These are phyloP conservation scores for Tetragonisca angustula DNA, from an alignment of 2,888 invertebrate genomes.

Conservation along the genomic window DNA sequence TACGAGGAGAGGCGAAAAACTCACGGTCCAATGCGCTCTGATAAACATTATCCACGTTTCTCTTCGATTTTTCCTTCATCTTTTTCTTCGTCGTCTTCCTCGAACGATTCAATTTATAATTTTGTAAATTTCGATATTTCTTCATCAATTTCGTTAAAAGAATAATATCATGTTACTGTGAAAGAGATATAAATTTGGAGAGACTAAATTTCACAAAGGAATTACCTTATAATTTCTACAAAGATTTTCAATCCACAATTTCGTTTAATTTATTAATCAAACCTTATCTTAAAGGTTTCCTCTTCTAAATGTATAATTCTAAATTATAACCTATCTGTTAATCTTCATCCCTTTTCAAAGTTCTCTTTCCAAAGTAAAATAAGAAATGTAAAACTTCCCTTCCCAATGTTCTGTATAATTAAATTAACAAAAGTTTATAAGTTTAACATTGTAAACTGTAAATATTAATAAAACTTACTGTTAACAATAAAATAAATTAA, in stretches of 20 bases:
- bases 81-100: not conserved
- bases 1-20: conserved; percentile 48
- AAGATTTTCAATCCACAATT: not conserved
- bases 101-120: not conserved
- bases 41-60: conserved; percentile 54
- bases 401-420: not conserved
- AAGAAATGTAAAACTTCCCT: not conserved
- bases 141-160: not conserved
- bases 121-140: not conserved
- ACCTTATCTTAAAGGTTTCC: not conserved
- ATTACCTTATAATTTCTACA: too few species aligned
- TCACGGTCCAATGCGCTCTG: conserved; percentile 22
- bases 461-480: too few species aligned
- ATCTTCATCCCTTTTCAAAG: not conserved
- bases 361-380: not conserved
- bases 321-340: not conserved
- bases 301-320: not conserved
- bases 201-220: not conserved
- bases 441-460: too few species aligned
- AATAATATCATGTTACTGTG: not conserved
- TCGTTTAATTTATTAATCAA: not conserved
- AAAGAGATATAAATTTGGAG: not conserved
- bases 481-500: too few species aligned
- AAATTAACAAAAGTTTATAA: too few species aligned
- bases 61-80: not conserved